phyloP scores from a whole-genome alignment of 2,113 vertebrate genomes.

The Egretta garzetta region DNA sequence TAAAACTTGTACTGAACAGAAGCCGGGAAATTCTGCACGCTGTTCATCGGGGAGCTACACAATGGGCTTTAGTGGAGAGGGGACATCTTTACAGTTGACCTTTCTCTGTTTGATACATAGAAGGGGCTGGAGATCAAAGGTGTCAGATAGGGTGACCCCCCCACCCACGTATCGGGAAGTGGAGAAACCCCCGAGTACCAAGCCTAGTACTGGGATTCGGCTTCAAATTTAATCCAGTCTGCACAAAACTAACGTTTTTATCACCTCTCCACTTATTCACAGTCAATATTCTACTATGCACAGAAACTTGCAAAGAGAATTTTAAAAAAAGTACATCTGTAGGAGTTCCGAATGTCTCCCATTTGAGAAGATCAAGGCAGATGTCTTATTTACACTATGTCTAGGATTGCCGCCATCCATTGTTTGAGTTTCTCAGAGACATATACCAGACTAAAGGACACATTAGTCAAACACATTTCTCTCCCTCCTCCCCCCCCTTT shows the following conservation, averaged over 20 bases:
- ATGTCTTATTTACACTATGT: conserved; percentile 51
- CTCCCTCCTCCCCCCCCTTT: neutral
- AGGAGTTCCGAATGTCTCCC: neutral
- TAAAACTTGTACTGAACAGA: neutral
- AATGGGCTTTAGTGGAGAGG: neutral
- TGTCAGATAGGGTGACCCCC: neutral
- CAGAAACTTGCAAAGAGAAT: neutral
- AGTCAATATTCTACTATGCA: neutral
- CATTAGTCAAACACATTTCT: conserved; percentile 4
- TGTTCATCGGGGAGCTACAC: neutral
- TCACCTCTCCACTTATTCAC: neutral
- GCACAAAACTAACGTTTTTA: neutral
- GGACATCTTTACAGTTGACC: neutral
- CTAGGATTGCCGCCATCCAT: conserved; percentile 44
- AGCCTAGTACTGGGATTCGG: neutral
- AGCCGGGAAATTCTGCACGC: neutral
- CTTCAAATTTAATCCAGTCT: neutral
- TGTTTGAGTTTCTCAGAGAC: conserved; percentile 34
- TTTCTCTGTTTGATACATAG: neutral
- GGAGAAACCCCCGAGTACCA: neutral
- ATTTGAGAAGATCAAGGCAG: conserved; percentile 9
- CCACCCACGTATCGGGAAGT: neutral
- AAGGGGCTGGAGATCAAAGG: neutral
- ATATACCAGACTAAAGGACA: neutral
- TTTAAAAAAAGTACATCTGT: conserved; percentile 6